Percentiles rank a stretch among this genome's conserved stretches.
Evolutionary conservation across 2,797 vertebrate genomes (phyloP).

Genomic region (Numenius phaeopus): DNA sequence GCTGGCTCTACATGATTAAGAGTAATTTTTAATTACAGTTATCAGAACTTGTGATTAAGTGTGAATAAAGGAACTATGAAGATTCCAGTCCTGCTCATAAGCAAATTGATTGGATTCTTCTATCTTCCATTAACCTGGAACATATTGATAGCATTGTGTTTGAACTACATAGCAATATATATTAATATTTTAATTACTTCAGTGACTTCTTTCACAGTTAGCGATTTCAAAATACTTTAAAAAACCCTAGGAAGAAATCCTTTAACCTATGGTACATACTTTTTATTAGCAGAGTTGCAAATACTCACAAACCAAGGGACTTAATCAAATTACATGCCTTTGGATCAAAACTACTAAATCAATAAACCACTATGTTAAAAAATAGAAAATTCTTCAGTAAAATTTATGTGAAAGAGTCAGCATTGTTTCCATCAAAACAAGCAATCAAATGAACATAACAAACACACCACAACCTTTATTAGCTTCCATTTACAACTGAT

Average conservation of each 20-base stretch:
- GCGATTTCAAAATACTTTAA: background rate
- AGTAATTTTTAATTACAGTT: background rate
- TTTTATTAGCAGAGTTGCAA: background rate
- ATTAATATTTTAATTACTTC: background rate
- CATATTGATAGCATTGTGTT: background rate
- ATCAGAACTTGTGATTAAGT: background rate
- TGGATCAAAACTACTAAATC: slow-evolving; percentile 8
- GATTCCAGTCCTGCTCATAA: background rate
- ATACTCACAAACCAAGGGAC: background rate
- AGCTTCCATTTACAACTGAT: slow-evolving; percentile 34
- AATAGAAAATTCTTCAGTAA: slow-evolving; percentile 1
- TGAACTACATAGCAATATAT: background rate
- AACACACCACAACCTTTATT: slow-evolving; percentile 5
- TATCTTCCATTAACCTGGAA: background rate
- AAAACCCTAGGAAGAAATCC: background rate
- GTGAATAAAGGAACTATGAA: background rate
- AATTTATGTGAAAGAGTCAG: slow-evolving; percentile 18
- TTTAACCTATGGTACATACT: background rate
- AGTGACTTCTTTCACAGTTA: background rate
- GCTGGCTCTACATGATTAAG: background rate
- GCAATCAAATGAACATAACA: background rate
- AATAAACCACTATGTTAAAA: slow-evolving; percentile 25
- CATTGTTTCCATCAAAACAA: slow-evolving; percentile 21
- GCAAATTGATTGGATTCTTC: background rate
- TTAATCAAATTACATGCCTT: background rate